Evolutionary conservation across 2,113 vertebrate species (phyloP).

Genomic region (Dunckerocampus dactyliophorus): DNA sequence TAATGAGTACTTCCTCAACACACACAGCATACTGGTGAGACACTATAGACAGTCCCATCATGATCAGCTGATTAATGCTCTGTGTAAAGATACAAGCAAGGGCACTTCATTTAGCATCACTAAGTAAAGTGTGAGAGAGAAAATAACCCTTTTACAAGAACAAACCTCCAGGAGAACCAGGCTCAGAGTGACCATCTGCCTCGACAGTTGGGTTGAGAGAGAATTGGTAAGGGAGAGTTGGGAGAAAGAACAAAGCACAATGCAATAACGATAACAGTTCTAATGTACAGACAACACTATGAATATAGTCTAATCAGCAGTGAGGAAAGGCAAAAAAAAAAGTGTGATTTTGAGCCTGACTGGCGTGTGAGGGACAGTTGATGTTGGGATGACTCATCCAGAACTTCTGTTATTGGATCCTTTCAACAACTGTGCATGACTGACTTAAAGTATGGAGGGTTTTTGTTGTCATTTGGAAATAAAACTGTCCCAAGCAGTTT

Average conservation of each 20-base stretch:
- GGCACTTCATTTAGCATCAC: not conserved
- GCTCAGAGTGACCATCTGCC: not conserved
- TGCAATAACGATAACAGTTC: not conserved
- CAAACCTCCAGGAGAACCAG: not conserved
- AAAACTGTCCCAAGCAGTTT: no score
- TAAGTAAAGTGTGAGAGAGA: not conserved
- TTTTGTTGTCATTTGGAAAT: not conserved
- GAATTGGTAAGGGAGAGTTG: not conserved
- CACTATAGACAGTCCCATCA: constrained; percentile 35
- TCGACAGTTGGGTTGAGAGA: not conserved
- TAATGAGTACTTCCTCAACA: constrained; percentile 53
- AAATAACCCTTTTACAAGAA: no score
- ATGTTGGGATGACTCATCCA: not conserved
- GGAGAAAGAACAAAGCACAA: not conserved
- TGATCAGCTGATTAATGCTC: constrained; percentile 37
- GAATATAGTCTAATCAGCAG: not conserved
- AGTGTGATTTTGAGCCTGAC: not conserved
- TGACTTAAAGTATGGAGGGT: not conserved
- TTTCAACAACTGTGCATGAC: not conserved
- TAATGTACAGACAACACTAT: not conserved
- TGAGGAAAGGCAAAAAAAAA: not conserved
- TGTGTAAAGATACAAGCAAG: constrained; percentile 3
- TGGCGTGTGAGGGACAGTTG: not conserved
- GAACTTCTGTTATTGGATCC: not conserved
- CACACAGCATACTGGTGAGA: constrained; percentile 34